Percentiles rank a stretch among this genome's conserved stretches.
phyloP scores from a whole-genome alignment of 1,140 invertebrate species.

The Aphelinus certus region DNA sequence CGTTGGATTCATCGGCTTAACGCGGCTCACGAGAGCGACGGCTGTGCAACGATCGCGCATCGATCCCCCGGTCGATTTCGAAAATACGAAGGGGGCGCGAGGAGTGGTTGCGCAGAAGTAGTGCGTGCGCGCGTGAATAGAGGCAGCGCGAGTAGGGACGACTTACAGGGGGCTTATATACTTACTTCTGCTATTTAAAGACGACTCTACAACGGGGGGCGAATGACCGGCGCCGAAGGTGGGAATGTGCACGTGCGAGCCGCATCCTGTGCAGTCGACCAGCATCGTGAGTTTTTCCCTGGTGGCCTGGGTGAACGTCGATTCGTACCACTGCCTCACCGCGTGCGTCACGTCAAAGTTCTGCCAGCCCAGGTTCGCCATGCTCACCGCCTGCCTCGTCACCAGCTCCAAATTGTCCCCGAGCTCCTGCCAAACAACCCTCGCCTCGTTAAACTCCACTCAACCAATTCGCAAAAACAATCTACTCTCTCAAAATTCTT shows the following conservation, averaged over 20 bases:
- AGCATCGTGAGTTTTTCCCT: constrained; percentile 77
- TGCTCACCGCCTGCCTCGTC: constrained; percentile 75
- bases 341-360: constrained; percentile 84
- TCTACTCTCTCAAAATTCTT: too few species aligned
- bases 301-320: constrained; percentile 59
- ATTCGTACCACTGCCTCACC: constrained; percentile 78
- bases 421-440: constrained; percentile 52
- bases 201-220: constrained; percentile 59
- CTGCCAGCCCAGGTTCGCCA: constrained; percentile 81
- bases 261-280: constrained; percentile 86
- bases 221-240: constrained; percentile 58
- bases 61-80: too few species aligned
- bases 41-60: too few species aligned
- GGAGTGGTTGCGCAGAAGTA: too few species aligned
- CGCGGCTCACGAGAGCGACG: too few species aligned
- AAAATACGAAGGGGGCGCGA: too few species aligned
- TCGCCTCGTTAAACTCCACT: too few species aligned
- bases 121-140: too few species aligned
- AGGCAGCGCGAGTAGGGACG: neutral
- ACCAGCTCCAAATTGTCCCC: constrained; percentile 70
- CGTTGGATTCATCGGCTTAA: too few species aligned
- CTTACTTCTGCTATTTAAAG: constrained; percentile 61
- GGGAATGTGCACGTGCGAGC: constrained; percentile 73
- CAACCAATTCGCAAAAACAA: too few species aligned
- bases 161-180: neutral